These are phyloP conservation scores for Halictus rubicundus DNA, from an alignment of 1,140 invertebrate species.

Conservation along the genomic window DNA sequence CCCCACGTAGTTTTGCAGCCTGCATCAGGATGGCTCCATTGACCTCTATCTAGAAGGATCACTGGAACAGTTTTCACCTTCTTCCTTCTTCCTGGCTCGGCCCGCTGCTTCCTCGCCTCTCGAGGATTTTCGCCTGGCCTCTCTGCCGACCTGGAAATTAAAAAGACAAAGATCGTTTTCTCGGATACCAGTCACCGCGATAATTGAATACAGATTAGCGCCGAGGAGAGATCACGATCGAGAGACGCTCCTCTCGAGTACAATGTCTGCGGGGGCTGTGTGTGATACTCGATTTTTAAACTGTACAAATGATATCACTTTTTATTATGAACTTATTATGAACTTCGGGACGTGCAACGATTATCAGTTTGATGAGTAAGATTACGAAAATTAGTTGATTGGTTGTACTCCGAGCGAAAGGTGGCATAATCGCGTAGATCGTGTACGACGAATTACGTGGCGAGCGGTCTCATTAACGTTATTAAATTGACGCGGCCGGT, in stretches of 20 bases:
- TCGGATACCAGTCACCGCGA: constrained; percentile 23
- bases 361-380: too few species aligned
- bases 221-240: not conserved
- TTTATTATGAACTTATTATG: too few species aligned
- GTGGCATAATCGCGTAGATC: too few species aligned
- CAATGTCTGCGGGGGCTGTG: too few species aligned
- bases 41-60: constrained; percentile 51
- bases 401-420: too few species aligned
- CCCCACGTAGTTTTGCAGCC: constrained; percentile 61
- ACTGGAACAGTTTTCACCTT: constrained; percentile 17
- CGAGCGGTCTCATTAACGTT: not conserved
- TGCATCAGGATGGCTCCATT: constrained; percentile 70
- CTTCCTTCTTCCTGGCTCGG: not conserved
- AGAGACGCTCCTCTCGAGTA: too few species aligned
- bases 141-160: constrained; percentile 2
- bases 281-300: too few species aligned
- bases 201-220: not conserved
- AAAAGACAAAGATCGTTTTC: not conserved
- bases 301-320: too few species aligned
- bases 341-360: too few species aligned
- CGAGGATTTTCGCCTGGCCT: not conserved
- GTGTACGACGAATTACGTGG: not conserved
- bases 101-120: not conserved
- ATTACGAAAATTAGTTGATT: too few species aligned
- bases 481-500: not conserved